These are phyloP conservation scores for Ceratitis capitata DNA, from an alignment of 1,140 invertebrate species.

Conservation along the genomic window DNA sequence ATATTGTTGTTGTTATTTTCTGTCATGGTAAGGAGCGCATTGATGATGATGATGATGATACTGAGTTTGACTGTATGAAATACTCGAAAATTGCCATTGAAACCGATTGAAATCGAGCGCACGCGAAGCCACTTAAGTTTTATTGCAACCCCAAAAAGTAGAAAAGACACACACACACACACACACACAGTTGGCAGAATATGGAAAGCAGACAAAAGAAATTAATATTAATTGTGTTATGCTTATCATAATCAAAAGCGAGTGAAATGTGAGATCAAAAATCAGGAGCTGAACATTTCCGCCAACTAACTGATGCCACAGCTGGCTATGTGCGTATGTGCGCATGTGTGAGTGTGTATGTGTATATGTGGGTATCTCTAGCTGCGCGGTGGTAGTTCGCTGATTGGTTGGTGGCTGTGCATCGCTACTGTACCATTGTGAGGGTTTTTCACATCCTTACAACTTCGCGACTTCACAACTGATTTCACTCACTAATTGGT, in stretches of 20 bases:
- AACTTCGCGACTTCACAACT: neutral
- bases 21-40: no score
- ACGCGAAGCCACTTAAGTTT: conserved; percentile 10
- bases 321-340: neutral
- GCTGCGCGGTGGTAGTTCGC: neutral
- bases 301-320: neutral
- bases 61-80: neutral
- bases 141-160: neutral
- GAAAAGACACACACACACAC: neutral
- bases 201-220: neutral
- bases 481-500: conserved; percentile 32
- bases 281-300: neutral
- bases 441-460: neutral
- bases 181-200: neutral
- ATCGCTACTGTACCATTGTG: neutral
- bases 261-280: neutral
- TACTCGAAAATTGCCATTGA: neutral
- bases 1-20: neutral
- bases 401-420: neutral
- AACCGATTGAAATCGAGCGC: conserved; percentile 5
- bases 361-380: neutral
- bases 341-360: neutral
- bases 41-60: neutral
- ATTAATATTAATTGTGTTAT: conserved; percentile 2
- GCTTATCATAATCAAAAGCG: conserved; percentile 8